Evolutionary conservation across 2,797 vertebrate genomes (phyloP), one percentile per base, ranked within the genome.

Genomic region (Sarcoramphus papa): DNA sequence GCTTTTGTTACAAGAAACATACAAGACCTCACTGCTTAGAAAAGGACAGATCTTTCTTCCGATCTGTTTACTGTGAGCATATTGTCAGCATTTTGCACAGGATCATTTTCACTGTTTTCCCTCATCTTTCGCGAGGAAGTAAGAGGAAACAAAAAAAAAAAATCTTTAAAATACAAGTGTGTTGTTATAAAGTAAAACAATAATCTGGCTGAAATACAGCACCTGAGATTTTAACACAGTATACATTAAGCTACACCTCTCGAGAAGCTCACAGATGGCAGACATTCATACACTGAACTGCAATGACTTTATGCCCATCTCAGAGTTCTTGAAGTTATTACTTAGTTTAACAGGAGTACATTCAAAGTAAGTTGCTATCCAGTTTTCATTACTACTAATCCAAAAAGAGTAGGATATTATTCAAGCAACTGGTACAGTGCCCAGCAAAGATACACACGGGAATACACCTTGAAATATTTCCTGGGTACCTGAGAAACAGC

Each of bases 401-500:
- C 68, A 14, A 9, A 6, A 13, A 10, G 43, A 31, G 27, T 6
- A 24, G 16, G 17, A 1, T 4, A 0, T 14, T 8, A 15, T 9
- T 4, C 10, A 15, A 31, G 79, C 31, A 35, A 1, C 28, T 0
- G 43, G 11, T 4, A 10, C 37, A 4, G 63, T 0, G 35, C 48
- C n/a, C 5, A 27, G 40, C 40, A 4, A 6, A 72, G 41, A 11
- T 1, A 18, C 22, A 2, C 21, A 5, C 22, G 5, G 59, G 33
- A 48, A 17, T 2, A 6, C 53, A 3, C 6, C 21, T 4, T 3
- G 45, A 11, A 24, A 12, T 2, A 6, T 1, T 15, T 17, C 70
- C 6, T 1, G 53, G 28, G 31, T 6, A 12, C 30, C 37, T 0
- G 28, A 24, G 54, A 15, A 50, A 9, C 12, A 4, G 40, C 0